phyloP scores from a whole-genome alignment of 1,140 invertebrate species.

The Phocides pigmalion region DNA sequence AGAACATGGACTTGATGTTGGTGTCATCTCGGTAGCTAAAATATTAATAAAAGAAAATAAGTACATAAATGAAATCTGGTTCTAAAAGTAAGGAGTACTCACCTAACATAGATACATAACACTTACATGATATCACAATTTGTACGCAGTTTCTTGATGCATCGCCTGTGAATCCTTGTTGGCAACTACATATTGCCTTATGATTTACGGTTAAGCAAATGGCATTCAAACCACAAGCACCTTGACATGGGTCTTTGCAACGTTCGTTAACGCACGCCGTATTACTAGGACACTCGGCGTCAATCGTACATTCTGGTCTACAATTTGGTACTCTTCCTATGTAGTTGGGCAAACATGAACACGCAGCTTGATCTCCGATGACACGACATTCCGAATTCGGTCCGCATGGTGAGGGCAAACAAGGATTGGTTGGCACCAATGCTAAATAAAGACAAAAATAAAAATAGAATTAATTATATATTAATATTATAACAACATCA shows the following conservation, averaged over 20 bases:
- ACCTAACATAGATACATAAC: background rate
- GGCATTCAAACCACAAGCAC: constrained; percentile 88
- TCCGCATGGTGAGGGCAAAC: constrained; percentile 91
- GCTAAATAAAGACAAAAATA: constrained; percentile 50
- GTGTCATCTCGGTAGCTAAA: constrained; percentile 76
- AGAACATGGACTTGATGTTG: constrained; percentile 85
- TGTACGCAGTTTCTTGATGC: constrained; percentile 76
- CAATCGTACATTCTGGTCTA: constrained; percentile 89
- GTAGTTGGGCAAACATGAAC: constrained; percentile 89
- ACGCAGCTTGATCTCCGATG: constrained; percentile 90
- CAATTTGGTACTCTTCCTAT: constrained; percentile 90
- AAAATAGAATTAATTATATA: background rate
- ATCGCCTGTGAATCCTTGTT: constrained; percentile 82
- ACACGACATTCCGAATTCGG: constrained; percentile 91
- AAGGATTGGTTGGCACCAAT: constrained; percentile 74
- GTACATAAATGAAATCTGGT: background rate
- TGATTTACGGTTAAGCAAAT: constrained; percentile 87
- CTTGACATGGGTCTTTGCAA: constrained; percentile 89
- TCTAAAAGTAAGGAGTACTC: too few species aligned
- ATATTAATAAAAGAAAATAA: constrained; percentile 26
- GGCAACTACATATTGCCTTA: constrained; percentile 84
- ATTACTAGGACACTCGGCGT: constrained; percentile 87
- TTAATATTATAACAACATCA: too few species aligned
- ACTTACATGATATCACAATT: constrained; percentile 67
- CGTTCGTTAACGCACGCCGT: constrained; percentile 88